Evolutionary conservation across 2,113 vertebrate genomes (phyloP), one percentile per base, ranked within the genome.

Genomic region (Meriones unguiculatus): DNA sequence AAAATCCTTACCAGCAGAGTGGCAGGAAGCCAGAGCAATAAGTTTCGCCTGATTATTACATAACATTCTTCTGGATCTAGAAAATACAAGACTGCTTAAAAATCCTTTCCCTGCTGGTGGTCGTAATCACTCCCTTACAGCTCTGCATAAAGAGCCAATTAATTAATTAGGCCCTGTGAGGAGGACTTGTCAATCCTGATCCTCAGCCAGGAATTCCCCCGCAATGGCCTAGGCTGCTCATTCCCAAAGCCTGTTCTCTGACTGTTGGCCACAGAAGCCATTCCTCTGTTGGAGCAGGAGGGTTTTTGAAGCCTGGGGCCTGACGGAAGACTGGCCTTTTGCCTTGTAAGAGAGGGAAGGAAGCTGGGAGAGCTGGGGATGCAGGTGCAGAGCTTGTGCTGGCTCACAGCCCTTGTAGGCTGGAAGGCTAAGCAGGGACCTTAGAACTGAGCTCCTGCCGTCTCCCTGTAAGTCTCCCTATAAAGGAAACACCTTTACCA

Each of bases 91-190:
- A 18, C 87, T 78, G 62, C 89, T 77, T 76, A 86, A 88, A 95
- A 81, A 85, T 52, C 77, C 82, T 75, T 87, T 89, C 41, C 1
- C 4, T 73, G 77, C 59, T 82, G 69, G 35, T 77, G 92, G 18
- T 92, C 64, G 75, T 28, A 95, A 82, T 95, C 41, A 91, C 52
- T 82, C 57, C 69, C 73, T 95, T 75, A 52, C n/a, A 84, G 78
- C 62, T 89, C 90, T 89, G 87, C 78, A 91, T 82, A 88, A 95
- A 73, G 89, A 93, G n/a, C 54, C 73, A 87, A 75, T 87, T 94
- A 81, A 80, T 91, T 90, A 95, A 93, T 91, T 89, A 88, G 52
- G 30, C 17, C 41, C 62, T 89, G 20, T n/a, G 65, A 81, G 25
- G 59, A 93, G 85, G 87, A 93, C 76, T 70, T n/a, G 41, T 80